These are phyloP conservation scores for Drosophila quinaria DNA, from an alignment of 2,888 invertebrate genomes.

Conservation along the genomic window DNA sequence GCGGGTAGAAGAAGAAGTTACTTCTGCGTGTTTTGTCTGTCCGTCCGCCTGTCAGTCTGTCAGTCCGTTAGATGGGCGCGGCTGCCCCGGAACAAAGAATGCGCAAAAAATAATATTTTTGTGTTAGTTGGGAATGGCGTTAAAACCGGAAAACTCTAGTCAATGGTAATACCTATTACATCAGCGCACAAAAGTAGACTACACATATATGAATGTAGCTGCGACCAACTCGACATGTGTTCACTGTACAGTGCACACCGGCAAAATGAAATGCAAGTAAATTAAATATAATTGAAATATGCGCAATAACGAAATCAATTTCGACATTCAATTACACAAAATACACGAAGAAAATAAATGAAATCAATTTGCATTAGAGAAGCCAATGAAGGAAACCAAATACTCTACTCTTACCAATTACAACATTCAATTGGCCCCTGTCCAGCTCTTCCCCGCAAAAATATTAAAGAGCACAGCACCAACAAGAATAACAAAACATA, in stretches of 20 bases:
- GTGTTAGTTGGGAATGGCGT: constrained; percentile 13
- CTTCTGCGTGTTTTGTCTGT: constrained; percentile 12
- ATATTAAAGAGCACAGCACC: constrained; percentile 19
- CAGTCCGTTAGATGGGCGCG: constrained; percentile 53
- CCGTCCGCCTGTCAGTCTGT: neutral
- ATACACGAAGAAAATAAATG: constrained; percentile 24
- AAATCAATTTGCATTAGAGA: constrained; percentile 51
- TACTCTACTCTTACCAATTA: constrained; percentile 18
- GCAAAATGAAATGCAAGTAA: constrained; percentile 34
- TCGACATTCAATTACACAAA: constrained; percentile 56
- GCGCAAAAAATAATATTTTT: constrained; percentile 33
- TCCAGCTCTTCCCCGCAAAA: neutral
- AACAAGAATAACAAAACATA: constrained; percentile 26
- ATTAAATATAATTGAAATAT: constrained; percentile 41
- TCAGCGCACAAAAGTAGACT: constrained; percentile 67
- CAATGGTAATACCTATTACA: constrained; percentile 61
- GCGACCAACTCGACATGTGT: constrained; percentile 1
- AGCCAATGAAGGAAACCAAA: constrained; percentile 16
- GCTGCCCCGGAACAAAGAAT: constrained; percentile 22
- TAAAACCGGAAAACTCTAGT: constrained; percentile 53
- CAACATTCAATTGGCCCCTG: constrained; percentile 45
- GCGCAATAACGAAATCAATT: constrained; percentile 38
- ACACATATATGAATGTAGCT: neutral
- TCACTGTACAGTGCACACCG: neutral
- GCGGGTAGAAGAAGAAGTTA: constrained; percentile 1